Conservation (phyloP, 2,797 vertebrate genomes). For the Sebastes trivittatus region DNA sequence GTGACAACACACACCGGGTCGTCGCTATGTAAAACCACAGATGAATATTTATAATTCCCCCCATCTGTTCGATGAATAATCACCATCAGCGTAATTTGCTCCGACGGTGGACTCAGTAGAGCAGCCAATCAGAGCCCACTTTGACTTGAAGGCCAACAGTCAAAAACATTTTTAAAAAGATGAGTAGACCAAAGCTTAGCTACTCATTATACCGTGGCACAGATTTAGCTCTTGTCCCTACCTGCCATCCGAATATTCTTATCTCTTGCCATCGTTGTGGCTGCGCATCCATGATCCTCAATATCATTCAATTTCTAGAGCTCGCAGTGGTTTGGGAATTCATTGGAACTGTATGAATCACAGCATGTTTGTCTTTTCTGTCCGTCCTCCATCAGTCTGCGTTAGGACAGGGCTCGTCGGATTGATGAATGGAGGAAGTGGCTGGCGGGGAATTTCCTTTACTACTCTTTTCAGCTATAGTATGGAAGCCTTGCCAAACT, state of each 20-base stretch:
- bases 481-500: slow-evolving; percentile 45
- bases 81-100: slow-evolving; percentile 35
- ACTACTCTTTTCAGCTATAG: slow-evolving; percentile 38
- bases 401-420: slow-evolving; percentile 43
- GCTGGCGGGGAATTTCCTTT: slow-evolving; percentile 60
- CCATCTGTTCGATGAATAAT: slow-evolving; percentile 65
- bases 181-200: not conserved
- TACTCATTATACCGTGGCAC: not conserved
- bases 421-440: slow-evolving; percentile 61
- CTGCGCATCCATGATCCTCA: slow-evolving; percentile 1
- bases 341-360: slow-evolving; percentile 51
- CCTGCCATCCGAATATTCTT: not conserved
- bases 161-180: slow-evolving; percentile 23
- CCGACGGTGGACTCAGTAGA: slow-evolving; percentile 31
- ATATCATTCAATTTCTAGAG: slow-evolving; percentile 22
- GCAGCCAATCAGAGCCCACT: slow-evolving; percentile 26
- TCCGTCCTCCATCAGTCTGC: slow-evolving; percentile 55
- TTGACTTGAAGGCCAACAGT: slow-evolving; percentile 40
- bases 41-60: slow-evolving; percentile 56
- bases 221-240: slow-evolving; percentile 12
- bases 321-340: slow-evolving; percentile 15
- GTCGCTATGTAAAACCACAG: slow-evolving; percentile 47
- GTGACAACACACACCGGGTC: slow-evolving; percentile 41
- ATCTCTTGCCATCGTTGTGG: not conserved
- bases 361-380: slow-evolving; percentile 50